These are phyloP conservation scores for Oreochromis grahami DNA, from an alignment of 2,797 vertebrate genomes.

Conservation along the genomic window DNA sequence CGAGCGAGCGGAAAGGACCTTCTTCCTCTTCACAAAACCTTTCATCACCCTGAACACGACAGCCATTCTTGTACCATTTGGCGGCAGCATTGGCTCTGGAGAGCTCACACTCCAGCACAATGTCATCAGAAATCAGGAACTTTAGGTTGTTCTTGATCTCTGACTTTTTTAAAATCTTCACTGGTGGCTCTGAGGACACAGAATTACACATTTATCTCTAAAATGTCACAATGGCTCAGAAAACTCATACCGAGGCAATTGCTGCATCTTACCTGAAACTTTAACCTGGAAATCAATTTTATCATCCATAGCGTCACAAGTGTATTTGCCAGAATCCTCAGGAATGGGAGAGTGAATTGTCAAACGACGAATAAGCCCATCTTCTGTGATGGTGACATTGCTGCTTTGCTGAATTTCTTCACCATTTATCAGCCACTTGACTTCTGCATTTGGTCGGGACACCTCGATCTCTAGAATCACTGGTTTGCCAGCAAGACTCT, in stretches of 20 bases:
- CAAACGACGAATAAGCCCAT: conserved; percentile 77
- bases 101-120: conserved; percentile 86
- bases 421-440: conserved; percentile 83
- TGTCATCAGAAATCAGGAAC: conserved; percentile 79
- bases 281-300: conserved; percentile 82
- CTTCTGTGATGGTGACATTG: conserved; percentile 73
- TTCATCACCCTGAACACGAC: conserved; percentile 80
- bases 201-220: not conserved
- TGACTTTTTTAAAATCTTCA: conserved; percentile 79
- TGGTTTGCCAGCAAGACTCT: conserved; percentile 71
- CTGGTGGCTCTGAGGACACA: conserved; percentile 73
- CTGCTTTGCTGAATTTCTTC: conserved; percentile 72
- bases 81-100: conserved; percentile 75
- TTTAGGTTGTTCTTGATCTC: conserved; percentile 60
- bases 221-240: not conserved
- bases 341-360: conserved; percentile 71
- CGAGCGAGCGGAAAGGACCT: conserved; percentile 79
- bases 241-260: not conserved
- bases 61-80: conserved; percentile 90
- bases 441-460: conserved; percentile 72
- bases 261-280: conserved; percentile 77
- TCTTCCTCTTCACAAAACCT: conserved; percentile 86
- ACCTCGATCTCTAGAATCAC: conserved; percentile 80
- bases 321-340: conserved; percentile 85
- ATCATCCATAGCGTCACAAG: conserved; percentile 73